Conservation (phyloP, 2,797 vertebrate species). For the Bufotes viridis region DNA sequence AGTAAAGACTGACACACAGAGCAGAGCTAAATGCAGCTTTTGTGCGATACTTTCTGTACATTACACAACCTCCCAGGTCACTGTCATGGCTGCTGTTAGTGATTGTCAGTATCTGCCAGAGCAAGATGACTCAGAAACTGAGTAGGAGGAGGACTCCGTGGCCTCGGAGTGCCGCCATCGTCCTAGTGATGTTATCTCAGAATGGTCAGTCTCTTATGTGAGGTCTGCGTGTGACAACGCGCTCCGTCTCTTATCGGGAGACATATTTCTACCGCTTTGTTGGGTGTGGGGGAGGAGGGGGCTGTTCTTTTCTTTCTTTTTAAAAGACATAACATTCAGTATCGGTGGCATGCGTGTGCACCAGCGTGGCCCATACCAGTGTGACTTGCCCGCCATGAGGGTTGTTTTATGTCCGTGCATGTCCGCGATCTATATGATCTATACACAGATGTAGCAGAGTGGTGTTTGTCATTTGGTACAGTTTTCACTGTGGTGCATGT, state of each 20-base stretch:
- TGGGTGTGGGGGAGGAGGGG: background rate
- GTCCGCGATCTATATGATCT: background rate
- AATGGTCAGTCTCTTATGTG: background rate
- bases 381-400: background rate
- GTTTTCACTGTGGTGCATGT: background rate
- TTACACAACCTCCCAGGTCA: background rate
- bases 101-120: background rate
- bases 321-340: background rate
- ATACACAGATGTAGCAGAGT: background rate
- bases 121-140: background rate
- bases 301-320: background rate
- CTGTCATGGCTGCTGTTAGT: background rate
- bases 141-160: background rate
- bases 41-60: background rate
- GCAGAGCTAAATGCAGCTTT: background rate
- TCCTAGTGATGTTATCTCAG: background rate
- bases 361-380: background rate
- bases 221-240: conserved; percentile 11
- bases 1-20: background rate
- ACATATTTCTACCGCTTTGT: background rate
- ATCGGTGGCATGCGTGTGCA: conserved; percentile 9
- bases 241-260: background rate
- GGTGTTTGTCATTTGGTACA: background rate
- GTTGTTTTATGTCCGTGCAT: background rate
- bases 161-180: background rate